A percentile compares a stretch with the other conserved stretches of the same genome.
These are phyloP conservation scores for Remorina albescens DNA, from an alignment of 2,797 vertebrate species.

Conservation along the genomic window DNA sequence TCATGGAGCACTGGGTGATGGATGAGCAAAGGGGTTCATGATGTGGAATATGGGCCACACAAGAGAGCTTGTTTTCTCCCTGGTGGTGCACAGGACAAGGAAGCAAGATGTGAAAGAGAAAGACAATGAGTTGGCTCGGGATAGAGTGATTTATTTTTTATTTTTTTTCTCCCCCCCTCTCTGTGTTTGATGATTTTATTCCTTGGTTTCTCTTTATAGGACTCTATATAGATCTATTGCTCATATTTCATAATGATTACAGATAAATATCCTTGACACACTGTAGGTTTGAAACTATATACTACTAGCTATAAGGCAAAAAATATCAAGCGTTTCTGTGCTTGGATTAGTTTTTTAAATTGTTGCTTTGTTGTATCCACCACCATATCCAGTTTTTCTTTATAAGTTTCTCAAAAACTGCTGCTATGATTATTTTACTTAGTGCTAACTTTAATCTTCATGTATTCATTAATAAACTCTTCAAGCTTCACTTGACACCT, in stretches of 20 bases:
- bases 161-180: slow-evolving; percentile 37
- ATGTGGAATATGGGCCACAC: slow-evolving; percentile 44
- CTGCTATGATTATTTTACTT: slow-evolving; percentile 18
- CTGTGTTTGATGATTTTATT: slow-evolving; percentile 25
- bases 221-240: slow-evolving; percentile 9
- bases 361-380: neutral
- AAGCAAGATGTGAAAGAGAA: slow-evolving; percentile 34
- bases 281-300: neutral
- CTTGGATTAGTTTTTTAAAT: neutral
- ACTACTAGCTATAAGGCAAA: neutral
- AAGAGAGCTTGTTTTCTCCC: slow-evolving; percentile 33
- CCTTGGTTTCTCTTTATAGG: slow-evolving; percentile 11
- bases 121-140: neutral
- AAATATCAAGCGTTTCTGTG: neutral
- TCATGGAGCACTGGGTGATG: slow-evolving; percentile 48
- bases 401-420: slow-evolving; percentile 8
- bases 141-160: slow-evolving; percentile 35
- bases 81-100: slow-evolving; percentile 32
- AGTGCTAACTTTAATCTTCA: neutral
- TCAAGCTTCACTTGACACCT: neutral
- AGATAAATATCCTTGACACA: neutral
- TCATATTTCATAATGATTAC: slow-evolving; percentile 10
- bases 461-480: slow-evolving; percentile 23
- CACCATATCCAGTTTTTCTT: neutral
- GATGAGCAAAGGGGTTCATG: slow-evolving; percentile 42